These are phyloP conservation scores for Rallus limicola DNA, from an alignment of 2,113 vertebrate species.

Conservation along the genomic window DNA sequence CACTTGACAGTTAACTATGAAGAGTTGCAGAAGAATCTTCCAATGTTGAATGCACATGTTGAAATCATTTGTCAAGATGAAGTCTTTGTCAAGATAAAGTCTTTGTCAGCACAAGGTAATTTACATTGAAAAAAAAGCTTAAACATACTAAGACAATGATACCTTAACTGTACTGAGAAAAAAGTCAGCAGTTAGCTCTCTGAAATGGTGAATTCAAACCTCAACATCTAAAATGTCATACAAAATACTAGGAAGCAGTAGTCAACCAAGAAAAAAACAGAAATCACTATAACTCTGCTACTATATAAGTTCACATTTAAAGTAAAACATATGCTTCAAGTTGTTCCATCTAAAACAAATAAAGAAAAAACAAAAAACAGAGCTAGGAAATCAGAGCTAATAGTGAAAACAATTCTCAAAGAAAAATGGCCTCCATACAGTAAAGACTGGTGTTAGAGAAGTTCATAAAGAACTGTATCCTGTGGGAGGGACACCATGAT, in stretches of 20 bases:
- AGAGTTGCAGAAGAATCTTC: not conserved
- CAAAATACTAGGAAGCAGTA: not conserved
- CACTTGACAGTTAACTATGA: not conserved
- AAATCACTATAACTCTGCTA: not conserved
- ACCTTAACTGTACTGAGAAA: not conserved
- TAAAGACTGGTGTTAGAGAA: rapidly evolving
- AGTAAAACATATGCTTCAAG: not conserved
- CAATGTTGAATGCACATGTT: not conserved
- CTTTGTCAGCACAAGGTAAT: not conserved
- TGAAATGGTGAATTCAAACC: not conserved
- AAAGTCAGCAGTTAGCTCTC: not conserved
- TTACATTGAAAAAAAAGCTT: not conserved
- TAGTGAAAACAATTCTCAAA: not conserved
- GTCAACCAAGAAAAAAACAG: not conserved
- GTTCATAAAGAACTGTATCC: not conserved
- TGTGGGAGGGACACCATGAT: not conserved
- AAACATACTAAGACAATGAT: not conserved
- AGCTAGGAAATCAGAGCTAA: not conserved
- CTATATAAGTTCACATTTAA: not conserved
- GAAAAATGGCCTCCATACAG: not conserved
- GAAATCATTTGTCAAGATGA: not conserved
- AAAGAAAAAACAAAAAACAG: too few relatives aligned
- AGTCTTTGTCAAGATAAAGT: not conserved
- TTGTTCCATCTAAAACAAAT: not conserved
- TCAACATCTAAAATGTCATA: not conserved